These are phyloP conservation scores for Dysmachus trigonus DNA, from an alignment of 2,888 invertebrate genomes.

Conservation along the genomic window DNA sequence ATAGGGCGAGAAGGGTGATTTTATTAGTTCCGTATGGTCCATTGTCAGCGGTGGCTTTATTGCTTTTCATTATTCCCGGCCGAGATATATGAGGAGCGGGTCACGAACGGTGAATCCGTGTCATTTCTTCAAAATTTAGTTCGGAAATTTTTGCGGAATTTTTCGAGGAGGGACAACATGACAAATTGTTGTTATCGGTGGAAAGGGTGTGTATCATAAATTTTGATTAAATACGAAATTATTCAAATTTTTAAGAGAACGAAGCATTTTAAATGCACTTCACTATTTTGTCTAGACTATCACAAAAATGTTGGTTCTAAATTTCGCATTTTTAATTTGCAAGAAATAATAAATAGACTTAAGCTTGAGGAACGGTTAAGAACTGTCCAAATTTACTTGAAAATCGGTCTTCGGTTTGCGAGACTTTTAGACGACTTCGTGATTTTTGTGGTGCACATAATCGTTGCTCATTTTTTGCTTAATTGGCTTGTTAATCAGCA, in stretches of 20 bases:
- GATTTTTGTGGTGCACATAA: too few relatives aligned
- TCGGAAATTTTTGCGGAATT: neutral
- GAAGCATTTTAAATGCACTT: neutral
- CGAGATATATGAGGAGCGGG: constrained; percentile 26
- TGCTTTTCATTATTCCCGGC: constrained; percentile 36
- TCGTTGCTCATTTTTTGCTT: too few relatives aligned
- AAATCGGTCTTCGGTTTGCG: too few relatives aligned
- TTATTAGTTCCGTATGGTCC: constrained; percentile 43
- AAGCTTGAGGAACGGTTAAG: too few relatives aligned
- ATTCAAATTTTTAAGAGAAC: neutral
- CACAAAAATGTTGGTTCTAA: neutral
- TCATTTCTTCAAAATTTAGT: neutral
- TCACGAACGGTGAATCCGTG: neutral
- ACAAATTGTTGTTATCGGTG: neutral
- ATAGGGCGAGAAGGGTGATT: constrained; percentile 44
- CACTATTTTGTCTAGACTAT: neutral
- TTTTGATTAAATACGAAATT: neutral
- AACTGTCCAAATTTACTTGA: too few relatives aligned
- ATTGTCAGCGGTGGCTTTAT: constrained; percentile 40
- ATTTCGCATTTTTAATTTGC: too few relatives aligned
- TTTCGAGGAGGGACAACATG: neutral
- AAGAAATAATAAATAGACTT: too few relatives aligned
- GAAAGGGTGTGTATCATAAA: neutral
- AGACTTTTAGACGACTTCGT: too few relatives aligned
- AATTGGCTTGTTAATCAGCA: too few relatives aligned